Evolutionary conservation across 2,888 invertebrate species (phyloP).

Genomic region (Lasioglossum lativentre): DNA sequence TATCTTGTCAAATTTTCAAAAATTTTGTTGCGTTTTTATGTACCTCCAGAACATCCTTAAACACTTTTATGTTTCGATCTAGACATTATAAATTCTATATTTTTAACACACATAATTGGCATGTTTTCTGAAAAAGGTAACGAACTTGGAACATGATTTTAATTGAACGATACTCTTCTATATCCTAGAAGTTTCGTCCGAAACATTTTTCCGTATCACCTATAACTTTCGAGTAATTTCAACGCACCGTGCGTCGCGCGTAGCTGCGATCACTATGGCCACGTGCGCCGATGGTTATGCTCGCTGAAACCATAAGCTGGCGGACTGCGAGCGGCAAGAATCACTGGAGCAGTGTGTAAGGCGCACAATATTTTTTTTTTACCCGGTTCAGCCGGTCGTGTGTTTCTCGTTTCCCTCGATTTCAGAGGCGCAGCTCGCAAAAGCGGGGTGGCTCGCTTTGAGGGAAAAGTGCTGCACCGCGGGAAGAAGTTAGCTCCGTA

Average conservation of each 20-base stretch:
- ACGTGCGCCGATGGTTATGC: background rate
- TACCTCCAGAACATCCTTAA: too few relatives aligned
- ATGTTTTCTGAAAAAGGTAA: too few relatives aligned
- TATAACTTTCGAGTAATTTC: background rate
- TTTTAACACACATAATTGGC: background rate
- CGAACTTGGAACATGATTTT: too few relatives aligned
- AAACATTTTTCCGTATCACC: too few relatives aligned
- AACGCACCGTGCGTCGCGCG: background rate
- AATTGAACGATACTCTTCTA: too few relatives aligned
- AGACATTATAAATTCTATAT: background rate
- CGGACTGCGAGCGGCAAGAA: constrained; percentile 4
- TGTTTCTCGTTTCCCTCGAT: constrained; percentile 53
- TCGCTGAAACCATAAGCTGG: background rate
- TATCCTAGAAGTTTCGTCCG: too few relatives aligned
- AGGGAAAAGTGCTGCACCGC: constrained; percentile 50
- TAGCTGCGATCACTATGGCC: background rate
- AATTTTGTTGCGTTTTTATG: too few relatives aligned
- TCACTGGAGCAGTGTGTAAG: background rate
- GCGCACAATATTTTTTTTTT: constrained; percentile 14
- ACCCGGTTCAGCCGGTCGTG: constrained; percentile 32
- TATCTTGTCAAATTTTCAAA: too few relatives aligned
- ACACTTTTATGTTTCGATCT: background rate
- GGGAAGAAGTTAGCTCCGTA: constrained; percentile 53
- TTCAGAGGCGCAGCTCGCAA: constrained; percentile 42
- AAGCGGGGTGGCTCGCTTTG: constrained; percentile 55